Evolutionary conservation across 1,140 invertebrate genomes (phyloP).

Genomic region (Harpegnathos saltator): DNA sequence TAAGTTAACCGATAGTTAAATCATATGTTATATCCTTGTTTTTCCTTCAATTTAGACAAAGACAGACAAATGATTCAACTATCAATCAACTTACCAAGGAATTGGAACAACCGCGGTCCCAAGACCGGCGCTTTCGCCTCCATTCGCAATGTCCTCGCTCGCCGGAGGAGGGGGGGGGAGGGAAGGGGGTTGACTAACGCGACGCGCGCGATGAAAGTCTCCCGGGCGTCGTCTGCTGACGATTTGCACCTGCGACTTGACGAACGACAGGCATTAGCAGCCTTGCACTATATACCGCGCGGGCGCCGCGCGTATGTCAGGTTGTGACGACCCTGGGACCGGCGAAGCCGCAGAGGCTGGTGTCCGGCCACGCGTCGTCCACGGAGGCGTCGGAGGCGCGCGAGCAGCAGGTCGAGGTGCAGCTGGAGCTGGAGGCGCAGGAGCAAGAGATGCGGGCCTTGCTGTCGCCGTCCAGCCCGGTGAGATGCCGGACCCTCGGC

Average conservation of each 20-base stretch:
- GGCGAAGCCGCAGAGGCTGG: conserved; percentile 89
- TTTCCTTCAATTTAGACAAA: no score
- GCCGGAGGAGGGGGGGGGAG: no score
- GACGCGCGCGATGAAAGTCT: no score
- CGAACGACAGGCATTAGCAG: not conserved
- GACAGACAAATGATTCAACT: no score
- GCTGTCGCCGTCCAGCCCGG: conserved; percentile 81
- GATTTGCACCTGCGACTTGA: conserved; percentile 43
- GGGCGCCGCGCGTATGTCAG: conserved; percentile 82
- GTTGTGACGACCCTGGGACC: conserved; percentile 92
- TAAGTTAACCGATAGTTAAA: no score
- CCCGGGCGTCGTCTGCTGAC: no score
- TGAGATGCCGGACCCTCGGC: conserved; percentile 35
- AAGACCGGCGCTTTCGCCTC: no score
- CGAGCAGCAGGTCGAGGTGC: conserved; percentile 76
- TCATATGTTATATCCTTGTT: no score
- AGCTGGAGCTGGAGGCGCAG: conserved; percentile 77
- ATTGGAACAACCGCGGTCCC: no score
- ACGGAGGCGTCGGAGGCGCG: conserved; percentile 77
- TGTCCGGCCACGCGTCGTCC: conserved; percentile 77
- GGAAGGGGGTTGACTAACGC: no score
- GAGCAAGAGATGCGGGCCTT: conserved; percentile 83
- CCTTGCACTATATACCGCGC: not conserved
- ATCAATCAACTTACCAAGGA: no score
- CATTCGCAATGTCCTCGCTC: no score